Percentiles rank a stretch among this genome's conserved stretches.
phyloP scores from a whole-genome alignment of 2,888 invertebrate species.

The Tenthredo livida region DNA sequence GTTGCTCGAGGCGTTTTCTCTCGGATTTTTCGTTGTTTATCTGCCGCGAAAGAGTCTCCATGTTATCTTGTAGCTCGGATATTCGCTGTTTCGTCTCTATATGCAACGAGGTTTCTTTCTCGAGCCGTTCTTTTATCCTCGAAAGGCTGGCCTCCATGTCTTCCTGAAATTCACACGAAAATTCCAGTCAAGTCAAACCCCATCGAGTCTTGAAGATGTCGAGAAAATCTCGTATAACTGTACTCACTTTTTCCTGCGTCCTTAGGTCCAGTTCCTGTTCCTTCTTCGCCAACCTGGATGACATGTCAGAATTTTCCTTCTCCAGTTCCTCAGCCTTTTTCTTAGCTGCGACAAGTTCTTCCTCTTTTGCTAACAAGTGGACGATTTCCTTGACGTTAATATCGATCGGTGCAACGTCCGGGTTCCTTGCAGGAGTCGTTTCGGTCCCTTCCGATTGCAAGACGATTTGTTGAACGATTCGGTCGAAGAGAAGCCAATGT shows the following conservation, averaged over 20 bases:
- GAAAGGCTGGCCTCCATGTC: conserved; percentile 91
- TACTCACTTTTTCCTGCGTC: conserved; percentile 88
- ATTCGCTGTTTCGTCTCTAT: conserved; percentile 91
- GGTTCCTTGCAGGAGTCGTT: conserved; percentile 82
- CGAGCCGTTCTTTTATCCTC: conserved; percentile 91
- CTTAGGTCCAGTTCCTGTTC: conserved; percentile 95
- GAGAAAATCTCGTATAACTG: background rate
- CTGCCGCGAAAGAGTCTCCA: conserved; percentile 79
- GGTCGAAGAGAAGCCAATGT: conserved; percentile 96
- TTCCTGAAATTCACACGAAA: conserved; percentile 79
- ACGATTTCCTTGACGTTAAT: conserved; percentile 96
- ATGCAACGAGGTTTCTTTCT: conserved; percentile 93
- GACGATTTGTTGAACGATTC: conserved; percentile 96
- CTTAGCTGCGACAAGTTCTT: conserved; percentile 92
- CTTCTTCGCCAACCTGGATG: conserved; percentile 92
- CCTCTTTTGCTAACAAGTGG: conserved; percentile 94
- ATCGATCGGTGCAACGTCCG: conserved; percentile 91
- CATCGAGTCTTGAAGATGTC: background rate
- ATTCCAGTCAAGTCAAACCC: background rate
- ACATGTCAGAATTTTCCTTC: conserved; percentile 92
- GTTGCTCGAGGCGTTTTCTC: conserved; percentile 89
- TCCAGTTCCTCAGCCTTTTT: conserved; percentile 93
- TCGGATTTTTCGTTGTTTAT: conserved; percentile 90
- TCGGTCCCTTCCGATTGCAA: conserved; percentile 86
- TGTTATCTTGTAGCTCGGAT: conserved; percentile 82